Evolutionary conservation across 1,140 invertebrate species (phyloP).

Genomic region (Lepidurus arcticus): DNA sequence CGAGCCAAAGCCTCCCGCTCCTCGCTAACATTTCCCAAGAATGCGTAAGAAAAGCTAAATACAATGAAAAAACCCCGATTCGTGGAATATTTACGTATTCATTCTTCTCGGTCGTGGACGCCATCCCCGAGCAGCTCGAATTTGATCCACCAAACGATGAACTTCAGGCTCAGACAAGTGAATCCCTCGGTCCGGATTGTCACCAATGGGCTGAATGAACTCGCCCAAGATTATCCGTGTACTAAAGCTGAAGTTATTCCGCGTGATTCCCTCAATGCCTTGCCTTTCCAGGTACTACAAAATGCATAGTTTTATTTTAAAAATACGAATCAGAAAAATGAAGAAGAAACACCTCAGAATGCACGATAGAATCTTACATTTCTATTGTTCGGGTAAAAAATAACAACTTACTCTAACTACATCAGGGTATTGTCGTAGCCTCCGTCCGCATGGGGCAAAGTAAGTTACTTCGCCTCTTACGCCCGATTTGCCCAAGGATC

Average conservation of each 20-base stretch:
- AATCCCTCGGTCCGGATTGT: constrained; percentile 44
- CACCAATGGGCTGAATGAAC: constrained; percentile 62
- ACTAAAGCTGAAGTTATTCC: constrained; percentile 87
- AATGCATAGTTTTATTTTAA: background rate
- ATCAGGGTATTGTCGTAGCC: constrained; percentile 66
- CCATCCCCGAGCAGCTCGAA: constrained; percentile 39
- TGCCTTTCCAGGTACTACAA: constrained; percentile 71
- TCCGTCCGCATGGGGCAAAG: constrained; percentile 75
- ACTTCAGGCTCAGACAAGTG: constrained; percentile 49
- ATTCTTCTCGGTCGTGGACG: constrained; percentile 38
- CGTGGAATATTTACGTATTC: constrained; percentile 51
- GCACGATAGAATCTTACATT: too few relatives aligned
- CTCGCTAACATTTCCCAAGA: constrained; percentile 31
- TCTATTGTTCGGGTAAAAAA: too few relatives aligned
- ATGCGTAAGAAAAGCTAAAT: background rate
- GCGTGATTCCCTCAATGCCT: constrained; percentile 63
- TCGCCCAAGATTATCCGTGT: constrained; percentile 80
- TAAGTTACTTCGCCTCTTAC: constrained; percentile 84
- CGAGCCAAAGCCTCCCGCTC: constrained; percentile 38
- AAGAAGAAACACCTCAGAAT: background rate
- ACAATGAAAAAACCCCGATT: background rate
- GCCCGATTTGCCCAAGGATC: constrained; percentile 68
- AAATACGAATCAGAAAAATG: background rate
- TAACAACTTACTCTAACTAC: constrained; percentile 46
- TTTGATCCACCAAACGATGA: constrained; percentile 48